These are phyloP conservation scores for Hirundo rustica DNA, from an alignment of 2,797 vertebrate species.

Conservation along the genomic window DNA sequence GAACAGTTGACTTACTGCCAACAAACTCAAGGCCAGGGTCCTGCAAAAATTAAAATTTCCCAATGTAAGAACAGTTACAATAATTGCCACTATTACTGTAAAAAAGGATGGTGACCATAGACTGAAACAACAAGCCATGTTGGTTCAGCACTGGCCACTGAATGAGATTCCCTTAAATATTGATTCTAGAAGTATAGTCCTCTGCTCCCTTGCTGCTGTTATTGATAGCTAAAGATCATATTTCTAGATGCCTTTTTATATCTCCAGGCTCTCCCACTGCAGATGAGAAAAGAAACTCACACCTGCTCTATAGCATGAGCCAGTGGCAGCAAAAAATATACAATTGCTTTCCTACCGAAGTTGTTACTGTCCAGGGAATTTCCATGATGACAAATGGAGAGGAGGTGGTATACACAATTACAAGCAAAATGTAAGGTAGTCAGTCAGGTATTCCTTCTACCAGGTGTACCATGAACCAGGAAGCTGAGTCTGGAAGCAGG, in stretches of 20 bases:
- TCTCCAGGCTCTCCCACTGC: background rate
- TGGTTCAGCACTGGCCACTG: background rate
- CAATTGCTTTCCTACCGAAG: background rate
- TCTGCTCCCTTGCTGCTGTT: background rate
- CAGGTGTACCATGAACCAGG: background rate
- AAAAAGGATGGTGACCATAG: background rate
- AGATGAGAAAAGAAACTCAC: background rate
- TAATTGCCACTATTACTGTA: background rate
- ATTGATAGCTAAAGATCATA: background rate
- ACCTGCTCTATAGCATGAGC: background rate
- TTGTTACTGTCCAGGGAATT: slow-evolving; percentile 1
- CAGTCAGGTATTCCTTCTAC: background rate
- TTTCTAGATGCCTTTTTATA: background rate
- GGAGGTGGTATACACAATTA: background rate
- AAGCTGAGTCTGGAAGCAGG: background rate
- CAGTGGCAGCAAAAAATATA: background rate
- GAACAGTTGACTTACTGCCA: background rate
- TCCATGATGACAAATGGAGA: background rate
- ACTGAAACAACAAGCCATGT: background rate
- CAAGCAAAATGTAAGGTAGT: background rate
- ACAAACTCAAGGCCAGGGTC: background rate
- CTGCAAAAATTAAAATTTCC: background rate
- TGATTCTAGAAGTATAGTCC: background rate
- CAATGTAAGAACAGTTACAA: background rate
- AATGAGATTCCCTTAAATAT: background rate